Evolutionary conservation across 92 coral and sea anemone species (phyloP).

Genomic region (Isaurus tuberculatus): DNA sequence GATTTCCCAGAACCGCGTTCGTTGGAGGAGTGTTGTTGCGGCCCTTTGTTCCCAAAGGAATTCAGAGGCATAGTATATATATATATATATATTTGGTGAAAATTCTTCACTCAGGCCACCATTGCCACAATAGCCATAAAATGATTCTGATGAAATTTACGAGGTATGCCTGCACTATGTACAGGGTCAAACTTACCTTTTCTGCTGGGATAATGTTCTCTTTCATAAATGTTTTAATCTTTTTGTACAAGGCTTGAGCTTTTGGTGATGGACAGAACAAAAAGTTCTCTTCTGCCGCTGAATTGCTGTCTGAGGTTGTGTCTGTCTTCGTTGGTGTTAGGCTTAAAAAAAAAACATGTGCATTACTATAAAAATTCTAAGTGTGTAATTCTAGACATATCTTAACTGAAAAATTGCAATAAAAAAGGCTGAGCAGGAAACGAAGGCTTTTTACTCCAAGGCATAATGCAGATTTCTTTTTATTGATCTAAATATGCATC

Average conservation of each 20-base stretch:
- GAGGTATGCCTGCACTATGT: not conserved
- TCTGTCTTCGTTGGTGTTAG: not conserved
- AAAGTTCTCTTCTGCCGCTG: conserved; percentile 34
- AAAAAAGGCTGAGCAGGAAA: too few relatives aligned
- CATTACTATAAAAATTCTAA: too few relatives aligned
- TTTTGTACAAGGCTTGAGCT: conserved; percentile 67
- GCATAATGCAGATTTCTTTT: too few relatives aligned
- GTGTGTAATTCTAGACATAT: not conserved
- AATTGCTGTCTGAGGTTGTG: not conserved
- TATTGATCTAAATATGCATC: too few relatives aligned
- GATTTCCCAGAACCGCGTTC: too few relatives aligned
- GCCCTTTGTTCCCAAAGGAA: too few relatives aligned
- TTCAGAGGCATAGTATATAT: too few relatives aligned
- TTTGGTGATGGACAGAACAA: conserved; percentile 74
- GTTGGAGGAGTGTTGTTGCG: too few relatives aligned
- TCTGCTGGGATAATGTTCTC: conserved; percentile 86
- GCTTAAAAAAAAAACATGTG: conserved; percentile 1
- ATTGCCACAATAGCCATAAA: not conserved
- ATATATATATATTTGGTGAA: not conserved
- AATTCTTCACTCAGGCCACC: not conserved
- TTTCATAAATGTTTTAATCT: conserved; percentile 79
- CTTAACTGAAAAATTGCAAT: not conserved
- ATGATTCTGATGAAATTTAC: not conserved
- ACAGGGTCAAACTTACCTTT: conserved; percentile 55
- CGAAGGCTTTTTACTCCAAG: too few relatives aligned